These are phyloP conservation scores for Cremastinae sp. DNA, from an alignment of 2,888 invertebrate species.

Conservation along the genomic window DNA sequence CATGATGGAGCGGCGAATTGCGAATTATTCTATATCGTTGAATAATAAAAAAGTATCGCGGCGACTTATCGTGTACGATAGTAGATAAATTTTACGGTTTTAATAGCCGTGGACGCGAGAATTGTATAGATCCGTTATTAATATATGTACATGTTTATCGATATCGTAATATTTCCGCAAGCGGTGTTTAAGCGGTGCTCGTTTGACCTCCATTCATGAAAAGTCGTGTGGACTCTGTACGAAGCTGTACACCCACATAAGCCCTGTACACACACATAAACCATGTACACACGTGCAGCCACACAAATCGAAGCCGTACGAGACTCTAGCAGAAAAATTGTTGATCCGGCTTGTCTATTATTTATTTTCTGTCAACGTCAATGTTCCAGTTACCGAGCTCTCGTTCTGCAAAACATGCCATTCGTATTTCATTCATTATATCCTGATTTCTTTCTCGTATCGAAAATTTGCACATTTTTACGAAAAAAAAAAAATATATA, in stretches of 20 bases:
- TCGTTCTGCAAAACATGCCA: not conserved
- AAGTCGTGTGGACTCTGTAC: too few species aligned
- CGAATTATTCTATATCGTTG: conserved; percentile 46
- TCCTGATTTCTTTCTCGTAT: too few species aligned
- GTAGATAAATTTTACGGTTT: conserved; percentile 42
- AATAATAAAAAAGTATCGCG: conserved; percentile 12
- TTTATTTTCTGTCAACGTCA: conserved; percentile 34
- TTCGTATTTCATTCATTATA: not conserved
- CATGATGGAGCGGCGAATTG: conserved; percentile 12
- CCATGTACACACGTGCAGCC: not conserved
- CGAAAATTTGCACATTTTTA: not conserved
- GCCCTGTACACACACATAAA: not conserved
- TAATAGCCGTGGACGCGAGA: conserved; percentile 35
- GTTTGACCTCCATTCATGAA: conserved; percentile 5
- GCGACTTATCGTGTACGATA: conserved; percentile 48
- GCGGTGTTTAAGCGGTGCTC: conserved; percentile 4
- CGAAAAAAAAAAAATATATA: not conserved
- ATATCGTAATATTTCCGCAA: conserved; percentile 38
- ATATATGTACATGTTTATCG: conserved; percentile 38
- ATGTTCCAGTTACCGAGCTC: conserved; percentile 20
- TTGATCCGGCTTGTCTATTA: conserved; percentile 30
- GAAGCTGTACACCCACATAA: conserved; percentile 9
- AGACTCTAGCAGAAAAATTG: conserved; percentile 21
- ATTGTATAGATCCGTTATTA: conserved; percentile 58
- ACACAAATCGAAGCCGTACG: conserved; percentile 21